phyloP scores from a whole-genome alignment of 2,113 vertebrate genomes.

The Rhombomys opimus region DNA sequence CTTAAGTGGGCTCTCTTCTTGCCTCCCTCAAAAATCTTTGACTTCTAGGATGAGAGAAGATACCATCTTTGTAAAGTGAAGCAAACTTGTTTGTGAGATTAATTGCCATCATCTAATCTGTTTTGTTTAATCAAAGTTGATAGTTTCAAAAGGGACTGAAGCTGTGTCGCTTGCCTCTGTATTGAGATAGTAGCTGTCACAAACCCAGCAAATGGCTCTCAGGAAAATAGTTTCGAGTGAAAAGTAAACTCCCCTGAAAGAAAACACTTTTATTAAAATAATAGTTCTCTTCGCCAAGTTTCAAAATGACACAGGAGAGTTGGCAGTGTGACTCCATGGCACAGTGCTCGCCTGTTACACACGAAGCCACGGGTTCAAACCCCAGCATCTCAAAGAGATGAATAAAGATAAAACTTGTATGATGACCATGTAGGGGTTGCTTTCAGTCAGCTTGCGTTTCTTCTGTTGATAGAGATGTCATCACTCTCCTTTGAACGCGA shows the following conservation, averaged over 20 bases:
- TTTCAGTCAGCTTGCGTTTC: neutral
- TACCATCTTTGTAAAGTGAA: constrained; percentile 31
- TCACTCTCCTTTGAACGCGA: neutral
- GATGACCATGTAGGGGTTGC: neutral
- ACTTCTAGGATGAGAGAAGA: constrained; percentile 55
- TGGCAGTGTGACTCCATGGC: neutral
- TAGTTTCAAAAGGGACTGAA: constrained; percentile 40
- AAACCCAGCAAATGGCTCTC: neutral
- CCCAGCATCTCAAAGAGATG: neutral
- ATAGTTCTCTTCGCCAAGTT: neutral
- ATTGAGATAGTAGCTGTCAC: neutral
- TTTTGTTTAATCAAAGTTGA: constrained; percentile 55
- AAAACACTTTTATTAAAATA: neutral
- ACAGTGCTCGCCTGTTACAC: neutral
- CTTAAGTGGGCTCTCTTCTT: neutral
- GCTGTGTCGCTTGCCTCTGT: constrained; percentile 13
- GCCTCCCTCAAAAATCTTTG: neutral
- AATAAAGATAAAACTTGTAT: neutral
- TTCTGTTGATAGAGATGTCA: neutral
- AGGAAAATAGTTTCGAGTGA: constrained; percentile 18
- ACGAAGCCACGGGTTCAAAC: neutral
- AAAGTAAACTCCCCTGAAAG: constrained; percentile 27
- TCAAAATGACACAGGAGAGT: neutral
- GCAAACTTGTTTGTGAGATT: constrained; percentile 49
- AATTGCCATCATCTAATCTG: constrained; percentile 62